A percentile compares a stretch with the other conserved stretches of the same genome.
phyloP scores from a whole-genome alignment of 2,113 vertebrate genomes.

The Fukomys damarensis region DNA sequence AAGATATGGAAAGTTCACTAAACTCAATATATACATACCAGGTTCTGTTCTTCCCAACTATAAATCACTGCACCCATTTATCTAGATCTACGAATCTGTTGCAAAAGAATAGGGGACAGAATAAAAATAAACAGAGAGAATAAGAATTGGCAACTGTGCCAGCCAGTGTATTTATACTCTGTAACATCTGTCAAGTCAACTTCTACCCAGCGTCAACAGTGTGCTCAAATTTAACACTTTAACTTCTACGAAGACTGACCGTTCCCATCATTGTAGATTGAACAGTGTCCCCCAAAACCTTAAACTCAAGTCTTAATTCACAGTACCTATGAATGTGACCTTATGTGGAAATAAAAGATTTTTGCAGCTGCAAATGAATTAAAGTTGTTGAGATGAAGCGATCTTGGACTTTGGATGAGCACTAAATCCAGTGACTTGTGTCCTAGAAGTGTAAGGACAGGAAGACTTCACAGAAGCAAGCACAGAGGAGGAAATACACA shows the following conservation, averaged over 20 bases:
- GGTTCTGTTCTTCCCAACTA: neutral
- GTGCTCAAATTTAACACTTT: neutral
- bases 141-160: neutral
- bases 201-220: neutral
- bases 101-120: neutral
- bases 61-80: neutral
- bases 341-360: neutral
- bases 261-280: neutral
- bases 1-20: neutral
- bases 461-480: neutral
- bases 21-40: neutral
- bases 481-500: neutral
- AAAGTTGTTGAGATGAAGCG: neutral
- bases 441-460: neutral
- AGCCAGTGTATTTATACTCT: neutral
- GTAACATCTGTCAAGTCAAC: rapidly evolving
- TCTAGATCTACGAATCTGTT: neutral
- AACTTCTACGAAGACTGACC: neutral
- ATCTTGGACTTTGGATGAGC: neutral
- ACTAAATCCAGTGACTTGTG: neutral
- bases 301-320: neutral
- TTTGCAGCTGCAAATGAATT: neutral
- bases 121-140: neutral
- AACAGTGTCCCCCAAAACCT: neutral
- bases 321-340: neutral